These are phyloP conservation scores for Oreocharis arfaki DNA, from an alignment of 2,113 vertebrate species.

Conservation along the genomic window DNA sequence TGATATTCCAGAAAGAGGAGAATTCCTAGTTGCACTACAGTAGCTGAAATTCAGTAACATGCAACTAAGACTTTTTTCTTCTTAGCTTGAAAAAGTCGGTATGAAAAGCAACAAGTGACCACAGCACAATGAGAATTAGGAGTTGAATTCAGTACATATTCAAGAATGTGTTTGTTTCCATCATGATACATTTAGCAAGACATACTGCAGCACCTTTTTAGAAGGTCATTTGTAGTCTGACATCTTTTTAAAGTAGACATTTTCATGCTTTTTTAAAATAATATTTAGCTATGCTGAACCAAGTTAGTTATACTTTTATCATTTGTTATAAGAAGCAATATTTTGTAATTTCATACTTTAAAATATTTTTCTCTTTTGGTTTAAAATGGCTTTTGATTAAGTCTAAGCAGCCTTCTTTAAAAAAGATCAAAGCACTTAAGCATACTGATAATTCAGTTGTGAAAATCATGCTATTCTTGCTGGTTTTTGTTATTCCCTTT, in stretches of 20 bases:
- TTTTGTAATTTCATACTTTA: constrained; percentile 73
- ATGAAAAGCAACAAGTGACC: background rate
- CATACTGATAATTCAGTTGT: constrained; percentile 26
- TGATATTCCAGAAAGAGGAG: background rate
- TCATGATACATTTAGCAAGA: constrained; percentile 42
- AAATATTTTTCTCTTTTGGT: constrained; percentile 70
- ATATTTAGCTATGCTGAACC: constrained; percentile 60
- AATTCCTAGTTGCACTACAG: constrained; percentile 20
- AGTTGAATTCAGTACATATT: constrained; percentile 26
- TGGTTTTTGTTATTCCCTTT: constrained; percentile 5
- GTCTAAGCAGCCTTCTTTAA: constrained; percentile 54
- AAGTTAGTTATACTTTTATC: constrained; percentile 65
- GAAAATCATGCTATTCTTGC: background rate
- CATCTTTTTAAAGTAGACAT: constrained; percentile 61
- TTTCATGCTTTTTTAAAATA: constrained; percentile 66
- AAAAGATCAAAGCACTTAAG: constrained; percentile 32
- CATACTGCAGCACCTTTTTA: constrained; percentile 46
- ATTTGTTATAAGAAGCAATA: constrained; percentile 72
- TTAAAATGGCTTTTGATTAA: constrained; percentile 67
- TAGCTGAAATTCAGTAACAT: constrained; percentile 56
- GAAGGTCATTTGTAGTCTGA: constrained; percentile 53
- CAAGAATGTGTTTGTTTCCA: constrained; percentile 50
- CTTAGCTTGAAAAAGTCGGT: constrained; percentile 5
- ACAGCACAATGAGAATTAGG: background rate
- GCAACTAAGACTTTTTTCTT: constrained; percentile 29